Percentiles rank a stretch among this genome's conserved stretches.
These are phyloP conservation scores for Phaethon lepturus DNA, from an alignment of 2,113 vertebrate genomes.

Conservation along the genomic window DNA sequence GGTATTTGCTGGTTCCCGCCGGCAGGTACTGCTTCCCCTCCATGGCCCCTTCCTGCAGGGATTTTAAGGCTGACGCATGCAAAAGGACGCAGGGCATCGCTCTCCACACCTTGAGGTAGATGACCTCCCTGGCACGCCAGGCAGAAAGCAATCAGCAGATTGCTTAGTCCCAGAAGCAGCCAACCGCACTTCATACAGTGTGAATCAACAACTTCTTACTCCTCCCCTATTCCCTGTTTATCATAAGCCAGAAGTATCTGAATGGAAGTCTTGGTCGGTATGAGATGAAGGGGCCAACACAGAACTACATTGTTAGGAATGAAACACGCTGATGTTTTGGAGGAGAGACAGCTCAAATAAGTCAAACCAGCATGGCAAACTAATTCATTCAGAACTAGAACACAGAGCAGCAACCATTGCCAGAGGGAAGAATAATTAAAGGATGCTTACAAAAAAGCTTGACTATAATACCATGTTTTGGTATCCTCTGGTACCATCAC, in stretches of 20 bases:
- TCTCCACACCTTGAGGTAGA: not conserved
- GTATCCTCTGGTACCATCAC: not conserved
- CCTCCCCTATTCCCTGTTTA: not conserved
- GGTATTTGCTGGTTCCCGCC: rapidly evolving
- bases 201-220: not conserved
- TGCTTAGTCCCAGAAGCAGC: not conserved
- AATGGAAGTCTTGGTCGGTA: not conserved
- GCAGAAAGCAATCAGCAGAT: not conserved
- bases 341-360: not conserved
- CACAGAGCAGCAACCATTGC: not conserved
- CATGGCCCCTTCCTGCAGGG: not conserved
- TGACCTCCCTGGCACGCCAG: not conserved
- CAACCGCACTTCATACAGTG: not conserved
- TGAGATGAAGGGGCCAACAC: not conserved
- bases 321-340: not conserved
- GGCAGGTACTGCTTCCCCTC: not conserved
- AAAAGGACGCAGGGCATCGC: not conserved
- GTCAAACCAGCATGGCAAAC: not conserved
- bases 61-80: not conserved
- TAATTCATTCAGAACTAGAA: not conserved
- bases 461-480: not conserved
- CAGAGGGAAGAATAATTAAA: not conserved
- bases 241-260: not conserved
- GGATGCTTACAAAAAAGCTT: not conserved
- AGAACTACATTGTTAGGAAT: not conserved